Conservation (phyloP, 2,888 invertebrate genomes). For the Dolichopus griseipennis region DNA sequence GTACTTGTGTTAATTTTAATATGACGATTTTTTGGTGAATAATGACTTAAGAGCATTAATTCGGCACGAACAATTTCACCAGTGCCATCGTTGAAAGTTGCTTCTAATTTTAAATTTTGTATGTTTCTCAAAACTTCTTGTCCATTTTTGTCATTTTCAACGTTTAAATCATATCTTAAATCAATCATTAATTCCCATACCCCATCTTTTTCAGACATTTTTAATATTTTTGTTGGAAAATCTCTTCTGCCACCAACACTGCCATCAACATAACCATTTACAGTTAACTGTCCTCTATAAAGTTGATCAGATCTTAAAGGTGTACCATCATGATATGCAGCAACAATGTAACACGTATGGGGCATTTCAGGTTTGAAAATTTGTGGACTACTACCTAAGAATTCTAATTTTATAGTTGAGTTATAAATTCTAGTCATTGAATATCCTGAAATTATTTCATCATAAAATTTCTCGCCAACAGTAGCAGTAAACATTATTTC, state of each 20-base stretch:
- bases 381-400: conserved; percentile 84
- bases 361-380: conserved; percentile 95
- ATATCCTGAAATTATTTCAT: conserved; percentile 74
- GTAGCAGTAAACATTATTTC: conserved; percentile 77
- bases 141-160: conserved; percentile 51
- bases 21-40: conserved; percentile 73
- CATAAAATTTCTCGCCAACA: conserved; percentile 78
- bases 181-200: conserved; percentile 79
- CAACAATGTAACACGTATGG: conserved; percentile 75
- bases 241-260: conserved; percentile 55
- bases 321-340: conserved; percentile 87
- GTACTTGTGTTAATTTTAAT: conserved; percentile 82
- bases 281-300: conserved; percentile 55
- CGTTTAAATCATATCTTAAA: conserved; percentile 51
- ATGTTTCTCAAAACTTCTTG: conserved; percentile 58
- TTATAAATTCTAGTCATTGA: conserved; percentile 81
- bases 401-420: conserved; percentile 71
- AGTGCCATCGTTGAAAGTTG: conserved; percentile 58
- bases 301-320: conserved; percentile 58
- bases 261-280: conserved; percentile 55
- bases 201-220: conserved; percentile 60
- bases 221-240: conserved; percentile 52
- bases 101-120: conserved; percentile 57
- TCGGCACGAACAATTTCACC: conserved; percentile 61
- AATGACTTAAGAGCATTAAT: conserved; percentile 64